These are phyloP conservation scores for Cheilosia urbana DNA, from an alignment of 2,888 invertebrate genomes.

Conservation along the genomic window DNA sequence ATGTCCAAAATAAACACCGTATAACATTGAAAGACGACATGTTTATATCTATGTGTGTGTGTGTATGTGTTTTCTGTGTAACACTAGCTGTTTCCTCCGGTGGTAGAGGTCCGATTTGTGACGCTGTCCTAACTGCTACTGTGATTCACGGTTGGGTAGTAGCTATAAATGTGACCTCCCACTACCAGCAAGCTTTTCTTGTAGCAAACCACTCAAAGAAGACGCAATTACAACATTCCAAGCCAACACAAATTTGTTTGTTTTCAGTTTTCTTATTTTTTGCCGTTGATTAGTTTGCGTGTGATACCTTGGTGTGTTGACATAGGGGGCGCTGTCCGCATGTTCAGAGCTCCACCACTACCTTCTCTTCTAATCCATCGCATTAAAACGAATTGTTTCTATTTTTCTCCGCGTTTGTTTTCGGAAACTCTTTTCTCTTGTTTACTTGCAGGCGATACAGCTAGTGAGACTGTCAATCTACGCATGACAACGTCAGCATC, in stretches of 20 bases:
- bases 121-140: not conserved
- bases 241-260: constrained; percentile 25
- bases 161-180: constrained; percentile 11
- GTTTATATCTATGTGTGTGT: constrained; percentile 42
- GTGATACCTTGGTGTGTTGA: constrained; percentile 69
- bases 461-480: constrained; percentile 78
- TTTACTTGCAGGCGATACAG: constrained; percentile 79
- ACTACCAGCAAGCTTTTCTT: constrained; percentile 48
- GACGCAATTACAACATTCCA: constrained; percentile 76
- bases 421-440: constrained; percentile 67
- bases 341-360: constrained; percentile 75
- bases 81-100: not conserved
- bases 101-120: constrained; percentile 6
- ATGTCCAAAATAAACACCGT: constrained; percentile 30
- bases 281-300: constrained; percentile 51
- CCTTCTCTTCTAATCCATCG: constrained; percentile 45
- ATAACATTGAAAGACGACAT: constrained; percentile 66
- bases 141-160: not conserved
- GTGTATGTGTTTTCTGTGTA: constrained; percentile 50
- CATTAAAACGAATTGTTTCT: constrained; percentile 54
- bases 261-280: constrained; percentile 37
- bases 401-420: constrained; percentile 63
- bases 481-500: constrained; percentile 78
- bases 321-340: constrained; percentile 58
- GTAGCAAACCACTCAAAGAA: constrained; percentile 59